phyloP scores from a whole-genome alignment of 1,140 invertebrate genomes.

The Papilio dardanus region DNA sequence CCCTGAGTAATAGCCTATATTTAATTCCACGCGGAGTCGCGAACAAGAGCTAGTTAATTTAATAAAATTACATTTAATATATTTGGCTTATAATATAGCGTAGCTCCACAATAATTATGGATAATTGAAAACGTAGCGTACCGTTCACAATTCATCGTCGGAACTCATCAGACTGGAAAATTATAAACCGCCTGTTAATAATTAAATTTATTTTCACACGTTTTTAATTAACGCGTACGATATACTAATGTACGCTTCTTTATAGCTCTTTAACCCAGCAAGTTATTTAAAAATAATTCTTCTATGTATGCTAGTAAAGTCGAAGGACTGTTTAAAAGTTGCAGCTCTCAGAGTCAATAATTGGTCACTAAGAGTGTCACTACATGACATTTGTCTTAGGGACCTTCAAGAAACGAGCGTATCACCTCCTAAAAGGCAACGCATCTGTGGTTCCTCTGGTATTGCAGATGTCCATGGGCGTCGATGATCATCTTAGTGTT shows the following conservation, averaged over 20 bases:
- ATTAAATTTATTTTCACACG: slow-evolving; percentile 23
- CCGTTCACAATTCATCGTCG: slow-evolving; percentile 10
- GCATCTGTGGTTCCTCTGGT: too few relatives aligned
- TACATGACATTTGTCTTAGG: too few relatives aligned
- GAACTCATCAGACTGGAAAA: slow-evolving; percentile 6
- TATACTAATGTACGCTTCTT: not conserved
- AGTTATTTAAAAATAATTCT: not conserved
- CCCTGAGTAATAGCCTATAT: too few relatives aligned
- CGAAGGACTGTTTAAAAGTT: too few relatives aligned
- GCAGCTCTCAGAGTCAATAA: too few relatives aligned
- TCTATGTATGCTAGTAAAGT: too few relatives aligned
- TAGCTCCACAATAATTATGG: slow-evolving; percentile 4
- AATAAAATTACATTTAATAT: not conserved
- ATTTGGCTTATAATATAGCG: not conserved
- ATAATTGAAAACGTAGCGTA: not conserved
- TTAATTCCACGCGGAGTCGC: too few relatives aligned
- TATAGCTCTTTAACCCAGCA: not conserved
- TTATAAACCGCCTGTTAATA: slow-evolving; percentile 11
- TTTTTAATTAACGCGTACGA: slow-evolving; percentile 6
- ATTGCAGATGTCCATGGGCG: too few relatives aligned
- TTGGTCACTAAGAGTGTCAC: too few relatives aligned
- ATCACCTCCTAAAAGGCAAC: too few relatives aligned
- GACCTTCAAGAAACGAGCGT: too few relatives aligned
- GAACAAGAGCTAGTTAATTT: not conserved
- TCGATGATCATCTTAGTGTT: too few relatives aligned